phyloP scores from a whole-genome alignment of 2,113 vertebrate species.

The Gobius niger region DNA sequence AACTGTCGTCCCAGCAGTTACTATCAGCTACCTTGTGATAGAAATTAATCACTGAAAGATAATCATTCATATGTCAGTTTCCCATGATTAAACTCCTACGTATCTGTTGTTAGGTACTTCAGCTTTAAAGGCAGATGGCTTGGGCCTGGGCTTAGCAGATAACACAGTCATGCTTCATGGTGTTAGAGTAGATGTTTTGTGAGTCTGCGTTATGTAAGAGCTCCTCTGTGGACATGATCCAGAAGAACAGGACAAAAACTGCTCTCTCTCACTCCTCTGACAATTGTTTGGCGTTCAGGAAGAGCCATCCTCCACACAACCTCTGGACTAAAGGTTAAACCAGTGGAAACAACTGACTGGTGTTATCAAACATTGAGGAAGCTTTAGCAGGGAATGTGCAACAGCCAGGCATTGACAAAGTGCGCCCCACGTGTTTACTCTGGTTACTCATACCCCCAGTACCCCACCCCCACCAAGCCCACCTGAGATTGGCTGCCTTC shows the following conservation, averaged over 20 bases:
- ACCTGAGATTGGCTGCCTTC: conserved; percentile 35
- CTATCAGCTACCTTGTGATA: too few species aligned
- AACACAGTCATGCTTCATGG: conserved; percentile 54
- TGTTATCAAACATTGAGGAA: background rate
- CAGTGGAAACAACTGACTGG: background rate
- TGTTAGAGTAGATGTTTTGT: conserved; percentile 60
- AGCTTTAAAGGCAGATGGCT: background rate
- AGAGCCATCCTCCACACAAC: background rate
- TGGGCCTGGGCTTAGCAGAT: conserved; percentile 24
- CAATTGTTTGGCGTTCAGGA: conserved; percentile 19
- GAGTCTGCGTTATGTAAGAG: conserved; percentile 61
- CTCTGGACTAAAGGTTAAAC: background rate
- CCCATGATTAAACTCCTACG: too few species aligned
- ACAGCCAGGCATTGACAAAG: conserved; percentile 29
- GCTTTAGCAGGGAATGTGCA: conserved; percentile 2
- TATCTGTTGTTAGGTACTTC: too few species aligned
- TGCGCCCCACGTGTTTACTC: conserved; percentile 63
- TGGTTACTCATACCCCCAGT: conserved; percentile 54
- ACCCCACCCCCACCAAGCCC: conserved; percentile 44
- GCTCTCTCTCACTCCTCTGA: conserved; percentile 45
- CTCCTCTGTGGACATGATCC: conserved; percentile 60
- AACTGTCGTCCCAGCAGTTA: too few species aligned
- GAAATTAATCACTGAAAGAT: too few species aligned
- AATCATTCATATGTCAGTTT: too few species aligned
- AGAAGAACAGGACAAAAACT: conserved; percentile 69